phyloP scores from a whole-genome alignment of 2,113 vertebrate species.

The Sorex araneus region DNA sequence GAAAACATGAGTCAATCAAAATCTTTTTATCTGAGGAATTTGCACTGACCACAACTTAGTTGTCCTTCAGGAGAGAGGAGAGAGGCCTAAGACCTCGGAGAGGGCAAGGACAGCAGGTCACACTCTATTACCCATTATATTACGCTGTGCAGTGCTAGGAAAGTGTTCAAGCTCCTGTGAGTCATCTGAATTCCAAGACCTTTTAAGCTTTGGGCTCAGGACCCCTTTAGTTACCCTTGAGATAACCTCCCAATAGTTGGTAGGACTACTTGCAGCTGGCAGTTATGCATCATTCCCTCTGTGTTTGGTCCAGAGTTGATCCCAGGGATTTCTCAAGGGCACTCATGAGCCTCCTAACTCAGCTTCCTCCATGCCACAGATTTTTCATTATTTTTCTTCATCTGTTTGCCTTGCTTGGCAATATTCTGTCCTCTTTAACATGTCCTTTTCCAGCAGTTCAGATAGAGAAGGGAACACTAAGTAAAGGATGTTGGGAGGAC shows the following conservation, averaged over 20 bases:
- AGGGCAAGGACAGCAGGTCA: fast-evolving
- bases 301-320: too few relatives aligned
- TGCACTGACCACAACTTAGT: slow-evolving; percentile 31
- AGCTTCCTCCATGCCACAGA: background rate
- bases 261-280: background rate
- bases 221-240: background rate
- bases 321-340: too few relatives aligned
- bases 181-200: background rate
- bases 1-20: slow-evolving; percentile 13
- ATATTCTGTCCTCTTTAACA: background rate
- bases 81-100: background rate
- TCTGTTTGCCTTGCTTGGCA: background rate
- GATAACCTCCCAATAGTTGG: background rate
- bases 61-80: background rate
- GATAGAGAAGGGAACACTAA: too few relatives aligned
- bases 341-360: background rate
- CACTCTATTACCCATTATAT: fast-evolving
- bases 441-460: too few relatives aligned
- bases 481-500: too few relatives aligned
- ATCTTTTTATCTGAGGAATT: background rate
- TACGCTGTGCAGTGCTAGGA: background rate
- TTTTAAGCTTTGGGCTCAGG: background rate
- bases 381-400: fast-evolving
- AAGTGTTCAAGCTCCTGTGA: background rate
- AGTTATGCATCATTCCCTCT: fast-evolving